Base-by-base conservation (phyloP, 2,113 vertebrate genomes). In the Thymallus thymallus region DNA sequence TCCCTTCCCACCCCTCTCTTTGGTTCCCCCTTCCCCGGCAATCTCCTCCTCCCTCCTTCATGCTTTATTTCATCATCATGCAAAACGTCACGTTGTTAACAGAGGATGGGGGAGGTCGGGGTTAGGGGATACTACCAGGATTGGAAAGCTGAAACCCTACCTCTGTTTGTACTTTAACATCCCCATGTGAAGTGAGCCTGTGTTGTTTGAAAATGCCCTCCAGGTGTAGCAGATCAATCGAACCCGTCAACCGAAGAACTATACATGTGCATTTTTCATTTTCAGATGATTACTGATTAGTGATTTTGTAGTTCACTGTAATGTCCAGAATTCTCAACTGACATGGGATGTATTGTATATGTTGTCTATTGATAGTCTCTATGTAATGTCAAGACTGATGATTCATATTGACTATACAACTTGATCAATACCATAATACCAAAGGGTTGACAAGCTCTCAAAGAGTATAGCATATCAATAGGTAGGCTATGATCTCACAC, bases 181-280 rank as follows among this genome's bases (percentile, higher is more conserved):
- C 56, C 56, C 16, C n/a, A 22, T 60, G 56, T 55, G 16, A 55
- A 55, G 51, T 55, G 51, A 55, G 4, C 51, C 51, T 3, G 9
- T 12, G 9, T 7, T 10, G 35, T 41, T 9, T 41, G 48, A 24
- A 74, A 78, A 76, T 77, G 75, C 84, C 80, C 80, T 82, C 79
- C 86, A 86, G 87, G 86, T 90, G 71, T 41, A 79, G 76, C 76
- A 61, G 87, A 93, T 91, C 90, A 92, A 88, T 91, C 2, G 35
- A 41, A 10, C 9, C 9, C 7, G 9, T 41, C 35, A 41, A 41
- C 9, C 9, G 35, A 41, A 41, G 35, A 41, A 41, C 35, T 10
- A 41, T 41, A 3, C 9, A 12, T 10, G 35, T 41, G 35, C 35
- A 9, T 41, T 41, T 41, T 10, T 41, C 35, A 41, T 41, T 41